These are phyloP conservation scores for Spialia ferax DNA, from an alignment of 2,888 invertebrate genomes.

Conservation along the genomic window DNA sequence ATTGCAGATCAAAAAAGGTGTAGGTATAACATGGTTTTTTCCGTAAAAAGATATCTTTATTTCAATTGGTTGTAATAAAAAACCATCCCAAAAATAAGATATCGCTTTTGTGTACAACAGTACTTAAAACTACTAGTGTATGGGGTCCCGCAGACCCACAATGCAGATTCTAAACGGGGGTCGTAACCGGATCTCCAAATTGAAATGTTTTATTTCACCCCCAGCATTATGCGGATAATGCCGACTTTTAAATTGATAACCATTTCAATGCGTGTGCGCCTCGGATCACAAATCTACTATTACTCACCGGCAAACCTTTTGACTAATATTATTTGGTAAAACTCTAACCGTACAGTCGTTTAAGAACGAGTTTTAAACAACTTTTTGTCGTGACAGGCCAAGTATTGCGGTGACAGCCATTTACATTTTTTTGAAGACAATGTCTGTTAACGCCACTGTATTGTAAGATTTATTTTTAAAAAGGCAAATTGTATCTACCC, in stretches of 20 bases:
- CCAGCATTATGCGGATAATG: constrained; percentile 75
- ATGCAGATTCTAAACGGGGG: constrained; percentile 80
- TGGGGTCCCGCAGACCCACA: constrained; percentile 82
- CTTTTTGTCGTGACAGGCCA: constrained; percentile 34
- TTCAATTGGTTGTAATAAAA: neutral
- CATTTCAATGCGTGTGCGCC: constrained; percentile 69
- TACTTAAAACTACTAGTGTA: constrained; percentile 78
- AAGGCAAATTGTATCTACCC: too few species aligned
- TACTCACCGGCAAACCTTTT: constrained; percentile 56
- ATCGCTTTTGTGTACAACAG: constrained; percentile 49
- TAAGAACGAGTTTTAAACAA: constrained; percentile 50
- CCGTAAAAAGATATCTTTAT: neutral
- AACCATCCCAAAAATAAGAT: neutral
- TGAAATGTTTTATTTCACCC: constrained; percentile 85
- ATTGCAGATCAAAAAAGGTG: too few species aligned
- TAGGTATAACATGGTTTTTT: too few species aligned
- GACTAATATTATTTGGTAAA: constrained; percentile 78
- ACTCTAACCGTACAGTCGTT: constrained; percentile 79
- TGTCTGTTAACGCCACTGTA: neutral
- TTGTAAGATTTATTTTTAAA: constrained; percentile 56
- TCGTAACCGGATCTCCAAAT: constrained; percentile 85
- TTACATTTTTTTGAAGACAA: constrained; percentile 63
- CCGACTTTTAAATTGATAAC: constrained; percentile 85
- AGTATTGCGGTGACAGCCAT: constrained; percentile 55
- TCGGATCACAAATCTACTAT: constrained; percentile 69